A percentile compares a stretch with the other conserved stretches of the same genome.
Conservation (phyloP, 2,888 invertebrate species). For the Sarcophaga rosellei region DNA sequence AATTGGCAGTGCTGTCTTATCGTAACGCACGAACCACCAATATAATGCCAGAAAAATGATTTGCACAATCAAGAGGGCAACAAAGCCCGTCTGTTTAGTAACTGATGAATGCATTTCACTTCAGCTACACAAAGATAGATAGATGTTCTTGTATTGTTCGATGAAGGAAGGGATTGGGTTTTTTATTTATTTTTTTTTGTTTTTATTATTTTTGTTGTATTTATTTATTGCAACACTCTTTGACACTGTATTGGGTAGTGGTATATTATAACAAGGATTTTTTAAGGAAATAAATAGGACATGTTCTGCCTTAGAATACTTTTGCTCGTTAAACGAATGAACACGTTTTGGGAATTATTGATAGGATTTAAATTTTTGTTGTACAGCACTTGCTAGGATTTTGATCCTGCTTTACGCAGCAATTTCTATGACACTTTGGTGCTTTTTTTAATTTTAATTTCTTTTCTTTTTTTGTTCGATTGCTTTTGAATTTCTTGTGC, state of each 20-base stretch:
- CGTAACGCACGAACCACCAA: conserved; percentile 82
- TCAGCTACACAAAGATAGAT: conserved; percentile 4
- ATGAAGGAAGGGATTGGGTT: background rate
- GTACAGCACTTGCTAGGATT: conserved; percentile 10
- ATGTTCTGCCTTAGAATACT: background rate
- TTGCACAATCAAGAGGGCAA: conserved; percentile 82
- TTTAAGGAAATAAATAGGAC: conserved; percentile 13
- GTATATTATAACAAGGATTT: no score
- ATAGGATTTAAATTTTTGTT: conserved; percentile 55
- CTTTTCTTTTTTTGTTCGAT: background rate
- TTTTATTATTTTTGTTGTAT: background rate
- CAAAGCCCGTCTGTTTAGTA: conserved; percentile 79
- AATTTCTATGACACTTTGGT: conserved; percentile 6
- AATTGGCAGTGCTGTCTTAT: conserved; percentile 78
- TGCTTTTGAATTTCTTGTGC: background rate
- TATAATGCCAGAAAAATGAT: conserved; percentile 82
- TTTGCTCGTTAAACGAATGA: conserved; percentile 44
- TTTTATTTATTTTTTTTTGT: conserved; percentile 15
- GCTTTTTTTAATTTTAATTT: background rate
- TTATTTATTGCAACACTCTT: conserved; percentile 18
- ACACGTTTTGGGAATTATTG: conserved; percentile 67
- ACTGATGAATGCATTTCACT: conserved; percentile 78
- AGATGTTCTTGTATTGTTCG: conserved; percentile 30
- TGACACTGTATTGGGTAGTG: conserved; percentile 1
- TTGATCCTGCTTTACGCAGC: conserved; percentile 21